A percentile compares a stretch with the other conserved stretches of the same genome.
Evolutionary conservation across 2,888 invertebrate species (phyloP).

Genomic region (Cataglyphis rosenhaueri): DNA sequence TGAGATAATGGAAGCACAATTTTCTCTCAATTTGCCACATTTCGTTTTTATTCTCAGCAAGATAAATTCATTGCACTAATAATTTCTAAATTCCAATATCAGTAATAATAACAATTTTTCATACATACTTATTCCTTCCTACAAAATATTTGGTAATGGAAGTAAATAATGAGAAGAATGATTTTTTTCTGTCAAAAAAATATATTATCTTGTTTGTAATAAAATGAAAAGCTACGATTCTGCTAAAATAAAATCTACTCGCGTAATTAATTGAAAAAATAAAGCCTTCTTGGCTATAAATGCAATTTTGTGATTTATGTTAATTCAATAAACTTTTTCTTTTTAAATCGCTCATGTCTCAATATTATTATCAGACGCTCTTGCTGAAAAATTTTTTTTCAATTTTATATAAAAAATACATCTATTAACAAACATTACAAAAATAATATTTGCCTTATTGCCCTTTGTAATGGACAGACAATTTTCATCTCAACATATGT

Average conservation of each 20-base stretch:
- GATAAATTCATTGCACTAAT: background rate
- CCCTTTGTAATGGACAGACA: background rate
- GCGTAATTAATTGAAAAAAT: background rate
- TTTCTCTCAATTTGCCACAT: background rate
- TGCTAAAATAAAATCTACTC: background rate
- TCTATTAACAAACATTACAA: background rate
- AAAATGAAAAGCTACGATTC: background rate
- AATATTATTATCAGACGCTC: background rate
- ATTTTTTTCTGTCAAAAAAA: background rate
- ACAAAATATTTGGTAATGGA: conserved; percentile 6
- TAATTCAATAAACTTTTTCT: background rate
- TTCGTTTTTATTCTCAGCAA: background rate
- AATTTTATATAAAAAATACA: background rate
- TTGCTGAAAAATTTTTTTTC: background rate
- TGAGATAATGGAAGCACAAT: conserved; percentile 53
- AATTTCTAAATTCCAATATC: conserved; percentile 18
- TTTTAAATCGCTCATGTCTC: background rate
- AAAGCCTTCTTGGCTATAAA: background rate
- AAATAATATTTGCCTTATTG: background rate
- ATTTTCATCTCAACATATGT: background rate
- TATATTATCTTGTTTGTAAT: background rate
- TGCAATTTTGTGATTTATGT: background rate
- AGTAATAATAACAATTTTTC: background rate
- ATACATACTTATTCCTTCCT: background rate
- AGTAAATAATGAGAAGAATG: background rate